A percentile compares a stretch with the other conserved stretches of the same genome.
These are phyloP conservation scores for Tragelaphus strepsiceros DNA, from an alignment of 2,113 vertebrate genomes.

Conservation along the genomic window DNA sequence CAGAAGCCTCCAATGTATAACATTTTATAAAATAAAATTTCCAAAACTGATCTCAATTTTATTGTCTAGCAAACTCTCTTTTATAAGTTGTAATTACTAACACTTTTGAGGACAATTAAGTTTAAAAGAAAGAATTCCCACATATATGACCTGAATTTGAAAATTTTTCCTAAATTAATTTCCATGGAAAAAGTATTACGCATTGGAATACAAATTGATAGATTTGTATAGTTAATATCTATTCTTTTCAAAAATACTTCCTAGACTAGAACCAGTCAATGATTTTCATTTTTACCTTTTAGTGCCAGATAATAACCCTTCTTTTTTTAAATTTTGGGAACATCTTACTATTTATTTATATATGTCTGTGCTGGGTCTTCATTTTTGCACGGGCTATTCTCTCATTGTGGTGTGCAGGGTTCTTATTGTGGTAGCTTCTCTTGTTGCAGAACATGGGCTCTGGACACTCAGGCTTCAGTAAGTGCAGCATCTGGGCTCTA, in stretches of 20 bases:
- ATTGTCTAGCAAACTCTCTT: background rate
- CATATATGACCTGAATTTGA: background rate
- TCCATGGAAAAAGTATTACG: background rate
- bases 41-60: background rate
- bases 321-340: background rate
- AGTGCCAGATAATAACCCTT: background rate
- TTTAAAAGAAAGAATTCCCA: background rate
- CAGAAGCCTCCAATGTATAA: background rate
- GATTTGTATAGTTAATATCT: background rate
- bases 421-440: background rate
- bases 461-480: background rate
- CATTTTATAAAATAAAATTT: background rate
- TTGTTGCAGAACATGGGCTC: background rate
- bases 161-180: background rate
- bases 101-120: background rate
- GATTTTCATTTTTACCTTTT: background rate
- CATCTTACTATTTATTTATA: background rate
- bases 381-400: background rate
- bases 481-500: background rate
- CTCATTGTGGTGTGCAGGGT: background rate
- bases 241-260: background rate
- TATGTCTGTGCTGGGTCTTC: background rate
- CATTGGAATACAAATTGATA: background rate
- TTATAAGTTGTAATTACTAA: background rate
- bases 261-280: background rate